Base-by-base conservation (phyloP, 2,113 vertebrate species). In the Charina bottae region DNA sequence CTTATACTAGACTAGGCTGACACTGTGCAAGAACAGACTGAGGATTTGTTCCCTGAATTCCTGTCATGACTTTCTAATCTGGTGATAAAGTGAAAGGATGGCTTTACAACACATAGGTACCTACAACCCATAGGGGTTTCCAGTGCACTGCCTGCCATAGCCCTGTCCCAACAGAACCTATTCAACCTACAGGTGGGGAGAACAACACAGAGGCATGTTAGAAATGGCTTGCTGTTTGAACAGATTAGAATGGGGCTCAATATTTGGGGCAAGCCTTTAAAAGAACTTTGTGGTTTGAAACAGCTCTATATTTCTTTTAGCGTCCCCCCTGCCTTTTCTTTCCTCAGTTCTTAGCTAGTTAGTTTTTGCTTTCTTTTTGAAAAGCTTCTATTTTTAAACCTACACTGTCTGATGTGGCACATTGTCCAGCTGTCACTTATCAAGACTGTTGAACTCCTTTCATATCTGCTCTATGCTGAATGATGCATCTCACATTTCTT, bases 371-470 rank as follows among this genome's bases (percentile, higher is more conserved):
- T 89, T 46, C 28, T 53, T 89, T 94, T 94, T 93, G 62, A 64
- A 59, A 58, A n/a, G 15, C 3, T 91, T 42, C 55, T 89, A 92
- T 62, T 92, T 91, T 95, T 94, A 94, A 94, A 64, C 49, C 24
- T 90, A 59, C 83, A 28, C 11, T 86, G 87, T 0, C 8, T 92
- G 92, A 93, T 91, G 49, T 37, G 89, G 62, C 56, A 83, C 91
- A 87, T 78, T 90, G 62, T 92, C 53, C 54, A 64, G 85, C 85
- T 88, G 83, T 90, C 93, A 88, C 93, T 92, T 95, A 95, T 83
- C 42, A 90, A 93, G 91, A 89, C 3, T 85, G 89, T 93, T 91
- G 92, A 93, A 96, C 89, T 92, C 85, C 85, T 95, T 95, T 95
- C 55, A 53, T 87, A 84, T 83, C 23, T 93, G n/a, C 56, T 85